phyloP scores from a whole-genome alignment of 2,888 invertebrate genomes.

The Orthosia gothica region DNA sequence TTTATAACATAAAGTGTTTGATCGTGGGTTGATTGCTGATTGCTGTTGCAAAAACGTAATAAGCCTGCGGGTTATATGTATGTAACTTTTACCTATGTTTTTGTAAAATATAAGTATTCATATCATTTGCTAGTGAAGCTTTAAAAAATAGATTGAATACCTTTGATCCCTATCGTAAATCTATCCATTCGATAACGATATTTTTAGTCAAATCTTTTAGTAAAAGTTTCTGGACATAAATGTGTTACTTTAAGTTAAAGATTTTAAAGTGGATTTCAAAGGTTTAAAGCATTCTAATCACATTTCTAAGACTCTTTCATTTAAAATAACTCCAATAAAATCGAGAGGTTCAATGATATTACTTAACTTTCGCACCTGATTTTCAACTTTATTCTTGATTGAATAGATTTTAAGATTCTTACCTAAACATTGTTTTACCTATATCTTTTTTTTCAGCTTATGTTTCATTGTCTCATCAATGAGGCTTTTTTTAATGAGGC shows the following conservation, averaged over 20 bases:
- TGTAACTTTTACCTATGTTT: not conserved
- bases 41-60: too few species aligned
- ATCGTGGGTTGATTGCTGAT: too few species aligned
- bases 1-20: too few species aligned
- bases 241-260: not conserved
- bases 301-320: conserved; percentile 6
- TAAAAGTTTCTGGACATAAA: not conserved
- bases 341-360: not conserved
- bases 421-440: too few species aligned
- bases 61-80: too few species aligned
- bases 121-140: not conserved
- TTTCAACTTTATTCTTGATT: not conserved
- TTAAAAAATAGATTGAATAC: not conserved
- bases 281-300: not conserved
- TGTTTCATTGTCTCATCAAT: too few species aligned
- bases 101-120: not conserved
- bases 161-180: not conserved
- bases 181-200: conserved; percentile 1
- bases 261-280: not conserved
- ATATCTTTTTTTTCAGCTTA: too few species aligned
- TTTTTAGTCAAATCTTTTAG: not conserved
- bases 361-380: conserved; percentile 2
- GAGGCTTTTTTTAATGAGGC: too few species aligned
- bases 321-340: not conserved
- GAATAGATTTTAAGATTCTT: not conserved